Evolutionary conservation across 2,888 invertebrate species (phyloP), one percentile per base, ranked within the genome.

Genomic region (Rugalucina vietnamica): DNA sequence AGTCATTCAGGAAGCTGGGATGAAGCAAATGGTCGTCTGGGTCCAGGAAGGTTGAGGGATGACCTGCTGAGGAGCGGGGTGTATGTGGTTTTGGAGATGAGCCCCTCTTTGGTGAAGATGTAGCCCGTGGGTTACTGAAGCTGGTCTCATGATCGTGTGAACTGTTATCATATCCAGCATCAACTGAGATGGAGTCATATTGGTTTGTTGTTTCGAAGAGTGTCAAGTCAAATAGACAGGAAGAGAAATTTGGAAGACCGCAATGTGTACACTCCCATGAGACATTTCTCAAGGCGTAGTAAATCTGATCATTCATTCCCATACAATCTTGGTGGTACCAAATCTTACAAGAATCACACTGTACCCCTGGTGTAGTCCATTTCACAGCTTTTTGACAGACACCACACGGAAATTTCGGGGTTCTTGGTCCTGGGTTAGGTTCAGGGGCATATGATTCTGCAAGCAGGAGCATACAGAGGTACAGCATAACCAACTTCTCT

Each of bases 371-470:
- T 65, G 76, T 36, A 24, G 65, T 36, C 37, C 14, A 37, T 27
- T 72, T 4, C 36, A 36, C 0, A 37, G 76, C 14, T 36, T 60
- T 36, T n/a, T 21, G 5, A 43, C 81, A 81, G 0, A 81, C n/a
- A 0, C 43, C 81, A 60, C 76, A 81, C 8, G 72, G 76, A 43
- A 81, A 81, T 43, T 71, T 81, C 0, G 60, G 71, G 0, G 39
- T 12, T 76, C 81, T 76, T 18, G 81, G 81, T 3, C 76, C 81
- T 50, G 76, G 81, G 29, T 81, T 81, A 5, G 71, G 81, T 39
- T 81, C 81, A 8, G 70, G 75, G 14, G 78, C 78, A 57, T 54
- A 71, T 12, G 76, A 70, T 29, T 60, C 76, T 18, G 70, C 57
- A 24, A 81, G 32, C n/a, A 81, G 69, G 10, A 81, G 50, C 27